Evolutionary conservation across 2,888 invertebrate species (phyloP).

Genomic region (Nomada hirtipes): DNA sequence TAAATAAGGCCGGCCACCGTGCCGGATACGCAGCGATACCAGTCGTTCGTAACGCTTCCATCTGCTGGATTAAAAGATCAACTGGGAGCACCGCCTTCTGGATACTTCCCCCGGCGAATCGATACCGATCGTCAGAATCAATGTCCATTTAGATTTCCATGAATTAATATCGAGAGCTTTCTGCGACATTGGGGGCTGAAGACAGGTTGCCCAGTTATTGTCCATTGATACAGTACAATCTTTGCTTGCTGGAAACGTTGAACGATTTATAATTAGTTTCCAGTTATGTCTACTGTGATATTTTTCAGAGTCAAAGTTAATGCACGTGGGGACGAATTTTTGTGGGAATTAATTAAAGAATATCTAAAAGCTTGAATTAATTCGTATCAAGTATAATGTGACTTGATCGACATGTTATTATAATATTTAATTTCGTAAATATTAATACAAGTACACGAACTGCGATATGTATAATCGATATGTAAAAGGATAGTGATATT

Average conservation of each 20-base stretch:
- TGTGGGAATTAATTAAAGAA: too few relatives aligned
- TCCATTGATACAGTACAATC: background rate
- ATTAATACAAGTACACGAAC: too few relatives aligned
- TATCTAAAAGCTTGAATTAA: too few relatives aligned
- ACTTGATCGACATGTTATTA: too few relatives aligned
- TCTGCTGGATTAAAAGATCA: constrained; percentile 70
- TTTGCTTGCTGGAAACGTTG: too few relatives aligned
- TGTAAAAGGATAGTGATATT: too few relatives aligned
- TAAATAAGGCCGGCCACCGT: constrained; percentile 56
- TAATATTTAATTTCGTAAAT: background rate
- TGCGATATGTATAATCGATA: too few relatives aligned
- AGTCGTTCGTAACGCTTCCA: constrained; percentile 70
- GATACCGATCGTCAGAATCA: constrained; percentile 51
- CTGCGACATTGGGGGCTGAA: background rate
- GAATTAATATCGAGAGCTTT: constrained; percentile 3
- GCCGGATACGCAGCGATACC: constrained; percentile 48
- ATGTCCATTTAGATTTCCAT: constrained; percentile 28
- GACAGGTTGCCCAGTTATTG: background rate
- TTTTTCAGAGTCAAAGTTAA: too few relatives aligned
- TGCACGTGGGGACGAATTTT: too few relatives aligned
- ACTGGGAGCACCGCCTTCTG: constrained; percentile 17
- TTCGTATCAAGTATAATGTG: too few relatives aligned
- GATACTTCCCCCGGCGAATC: constrained; percentile 42
- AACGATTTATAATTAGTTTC: background rate
- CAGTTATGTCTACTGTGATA: background rate